These are phyloP conservation scores for Nixonia krombeini DNA, from an alignment of 1,140 invertebrate species.

Conservation along the genomic window DNA sequence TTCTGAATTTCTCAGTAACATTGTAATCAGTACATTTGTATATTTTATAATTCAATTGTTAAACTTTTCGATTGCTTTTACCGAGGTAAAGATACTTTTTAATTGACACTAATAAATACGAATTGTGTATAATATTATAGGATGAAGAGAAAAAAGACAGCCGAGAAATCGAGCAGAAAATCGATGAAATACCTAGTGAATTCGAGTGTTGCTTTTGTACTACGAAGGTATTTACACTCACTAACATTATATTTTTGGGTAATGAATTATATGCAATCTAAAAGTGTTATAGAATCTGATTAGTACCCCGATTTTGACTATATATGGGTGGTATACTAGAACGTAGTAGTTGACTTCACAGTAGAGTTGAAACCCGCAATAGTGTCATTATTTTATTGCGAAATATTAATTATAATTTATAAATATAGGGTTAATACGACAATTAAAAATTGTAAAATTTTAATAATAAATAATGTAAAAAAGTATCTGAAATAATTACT, in stretches of 20 bases:
- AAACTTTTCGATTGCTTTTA: conserved; percentile 50
- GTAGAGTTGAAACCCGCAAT: no score
- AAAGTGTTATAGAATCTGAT: conserved; percentile 32
- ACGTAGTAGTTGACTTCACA: no score
- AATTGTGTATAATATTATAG: conserved; percentile 71
- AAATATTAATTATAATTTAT: no score
- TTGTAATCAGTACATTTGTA: no score
- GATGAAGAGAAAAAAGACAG: conserved; percentile 79
- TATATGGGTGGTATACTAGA: conserved; percentile 41
- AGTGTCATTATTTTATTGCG: no score
- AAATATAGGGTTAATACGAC: no score
- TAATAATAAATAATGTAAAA: no score
- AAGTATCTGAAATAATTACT: no score
- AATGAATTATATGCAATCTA: conserved; percentile 37
- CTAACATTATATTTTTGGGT: conserved; percentile 43
- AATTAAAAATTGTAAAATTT: no score
- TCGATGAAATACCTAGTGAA: conserved; percentile 88
- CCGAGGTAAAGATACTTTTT: conserved; percentile 16
- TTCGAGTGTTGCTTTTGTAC: conserved; percentile 97
- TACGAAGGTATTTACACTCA: conserved; percentile 84
- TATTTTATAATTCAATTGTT: no score
- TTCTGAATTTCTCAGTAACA: no score
- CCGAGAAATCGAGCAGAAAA: conserved; percentile 77
- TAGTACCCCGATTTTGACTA: conserved; percentile 25
- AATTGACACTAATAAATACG: conserved; percentile 39